Conservation (phyloP, 2,888 invertebrate species). For the Phalera bucephala region DNA sequence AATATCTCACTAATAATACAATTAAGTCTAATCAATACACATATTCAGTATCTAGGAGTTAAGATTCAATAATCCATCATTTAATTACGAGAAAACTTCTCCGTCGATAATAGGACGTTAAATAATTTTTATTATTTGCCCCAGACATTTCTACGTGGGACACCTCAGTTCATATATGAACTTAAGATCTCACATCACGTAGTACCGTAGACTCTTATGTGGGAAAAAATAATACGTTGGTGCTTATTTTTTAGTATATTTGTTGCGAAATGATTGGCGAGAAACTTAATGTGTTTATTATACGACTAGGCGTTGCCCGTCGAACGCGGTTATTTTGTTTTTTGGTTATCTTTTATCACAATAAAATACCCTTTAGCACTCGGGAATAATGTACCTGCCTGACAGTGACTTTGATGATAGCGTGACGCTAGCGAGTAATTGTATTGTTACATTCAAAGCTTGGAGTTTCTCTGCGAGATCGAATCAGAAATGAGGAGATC, state of each 20-base stretch:
- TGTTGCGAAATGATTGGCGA: constrained; percentile 5
- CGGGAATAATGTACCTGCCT: too few species aligned
- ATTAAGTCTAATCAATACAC: too few species aligned
- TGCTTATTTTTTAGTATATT: constrained; percentile 24
- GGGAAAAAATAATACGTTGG: constrained; percentile 33
- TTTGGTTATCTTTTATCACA: neutral
- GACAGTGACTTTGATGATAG: too few species aligned
- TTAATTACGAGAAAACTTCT: constrained; percentile 21
- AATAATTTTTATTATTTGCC: constrained; percentile 39
- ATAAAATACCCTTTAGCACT: too few species aligned
- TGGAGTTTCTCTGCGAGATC: too few species aligned
- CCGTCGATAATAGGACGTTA: constrained; percentile 20
- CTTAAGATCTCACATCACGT: constrained; percentile 55
- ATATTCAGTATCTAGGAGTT: too few species aligned
- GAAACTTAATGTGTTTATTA: neutral
- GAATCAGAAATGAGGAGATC: too few species aligned
- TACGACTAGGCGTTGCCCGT: too few species aligned
- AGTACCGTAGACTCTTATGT: constrained; percentile 41
- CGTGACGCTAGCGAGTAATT: too few species aligned
- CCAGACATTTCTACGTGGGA: constrained; percentile 36
- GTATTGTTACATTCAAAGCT: too few species aligned
- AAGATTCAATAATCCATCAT: too few species aligned
- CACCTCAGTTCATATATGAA: constrained; percentile 45
- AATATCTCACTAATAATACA: too few species aligned
- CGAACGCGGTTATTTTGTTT: neutral